Conservation (phyloP, 2,888 invertebrate species). For the Acrobasis repandana region DNA sequence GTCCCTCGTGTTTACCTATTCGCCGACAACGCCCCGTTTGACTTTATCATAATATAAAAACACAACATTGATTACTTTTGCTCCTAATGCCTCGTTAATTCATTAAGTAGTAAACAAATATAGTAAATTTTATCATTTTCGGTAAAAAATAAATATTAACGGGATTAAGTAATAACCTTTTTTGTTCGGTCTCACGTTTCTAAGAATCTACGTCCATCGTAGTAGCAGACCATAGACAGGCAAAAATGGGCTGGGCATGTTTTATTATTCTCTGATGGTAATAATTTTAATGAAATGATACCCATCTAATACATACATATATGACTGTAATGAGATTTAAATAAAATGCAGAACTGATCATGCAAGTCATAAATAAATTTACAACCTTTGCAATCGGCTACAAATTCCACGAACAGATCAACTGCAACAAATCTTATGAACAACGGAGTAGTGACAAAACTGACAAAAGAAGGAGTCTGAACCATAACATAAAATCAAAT, state of each 20-base stretch:
- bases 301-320: background rate
- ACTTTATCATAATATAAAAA: slow-evolving; percentile 46
- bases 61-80: slow-evolving; percentile 35
- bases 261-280: background rate
- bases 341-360: slow-evolving; percentile 4
- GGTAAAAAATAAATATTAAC: no score
- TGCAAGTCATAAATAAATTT: slow-evolving; percentile 7
- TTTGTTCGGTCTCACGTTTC: no score
- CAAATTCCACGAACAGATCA: slow-evolving; percentile 2
- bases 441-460: background rate
- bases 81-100: slow-evolving; percentile 8
- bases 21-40: slow-evolving; percentile 53
- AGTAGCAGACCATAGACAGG: no score
- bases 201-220: no score
- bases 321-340: background rate
- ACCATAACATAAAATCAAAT: background rate
- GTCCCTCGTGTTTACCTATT: slow-evolving; percentile 57
- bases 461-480: background rate
- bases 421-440: background rate
- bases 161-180: no score
- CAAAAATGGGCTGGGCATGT: background rate
- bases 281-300: background rate
- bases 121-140: background rate
- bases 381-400: slow-evolving; percentile 12
- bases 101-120: background rate